Evolutionary conservation across 2,888 invertebrate genomes (phyloP).

Genomic region (Agrochola litura): DNA sequence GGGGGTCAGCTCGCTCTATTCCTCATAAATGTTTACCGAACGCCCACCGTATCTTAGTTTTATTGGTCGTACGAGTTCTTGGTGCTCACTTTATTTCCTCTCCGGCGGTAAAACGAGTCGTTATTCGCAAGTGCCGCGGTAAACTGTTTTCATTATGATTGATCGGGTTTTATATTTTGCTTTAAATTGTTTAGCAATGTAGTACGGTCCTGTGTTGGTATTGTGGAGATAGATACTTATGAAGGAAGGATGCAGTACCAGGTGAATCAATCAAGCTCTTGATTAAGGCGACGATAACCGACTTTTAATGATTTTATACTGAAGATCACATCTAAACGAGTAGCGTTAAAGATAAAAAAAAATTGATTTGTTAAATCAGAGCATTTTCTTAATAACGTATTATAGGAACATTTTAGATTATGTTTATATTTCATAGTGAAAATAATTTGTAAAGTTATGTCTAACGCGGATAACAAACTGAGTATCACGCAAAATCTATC

Average conservation of each 20-base stretch:
- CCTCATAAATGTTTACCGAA: conserved; percentile 71
- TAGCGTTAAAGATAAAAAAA: no score
- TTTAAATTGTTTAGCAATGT: conserved; percentile 29
- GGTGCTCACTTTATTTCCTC: conserved; percentile 60
- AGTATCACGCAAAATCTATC: no score
- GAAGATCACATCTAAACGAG: no score
- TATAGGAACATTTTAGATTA: no score
- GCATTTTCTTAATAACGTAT: no score
- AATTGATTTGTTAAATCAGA: no score
- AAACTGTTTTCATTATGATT: conserved; percentile 59
- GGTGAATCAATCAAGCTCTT: not conserved
- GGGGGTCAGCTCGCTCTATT: conserved; percentile 31
- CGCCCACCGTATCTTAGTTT: conserved; percentile 69
- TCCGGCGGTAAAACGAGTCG: conserved; percentile 49
- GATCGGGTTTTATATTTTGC: conserved; percentile 46
- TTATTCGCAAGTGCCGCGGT: conserved; percentile 57
- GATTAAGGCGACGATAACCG: no score
- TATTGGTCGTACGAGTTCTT: conserved; percentile 61
- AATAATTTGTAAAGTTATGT: no score
- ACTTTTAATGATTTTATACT: no score
- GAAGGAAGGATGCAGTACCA: not conserved
- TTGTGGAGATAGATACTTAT: not conserved
- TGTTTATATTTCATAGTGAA: no score
- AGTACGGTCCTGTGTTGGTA: not conserved
- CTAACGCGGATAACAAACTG: no score